Conservation (phyloP, 2,113 vertebrate species). For the Nothocercus julius region DNA sequence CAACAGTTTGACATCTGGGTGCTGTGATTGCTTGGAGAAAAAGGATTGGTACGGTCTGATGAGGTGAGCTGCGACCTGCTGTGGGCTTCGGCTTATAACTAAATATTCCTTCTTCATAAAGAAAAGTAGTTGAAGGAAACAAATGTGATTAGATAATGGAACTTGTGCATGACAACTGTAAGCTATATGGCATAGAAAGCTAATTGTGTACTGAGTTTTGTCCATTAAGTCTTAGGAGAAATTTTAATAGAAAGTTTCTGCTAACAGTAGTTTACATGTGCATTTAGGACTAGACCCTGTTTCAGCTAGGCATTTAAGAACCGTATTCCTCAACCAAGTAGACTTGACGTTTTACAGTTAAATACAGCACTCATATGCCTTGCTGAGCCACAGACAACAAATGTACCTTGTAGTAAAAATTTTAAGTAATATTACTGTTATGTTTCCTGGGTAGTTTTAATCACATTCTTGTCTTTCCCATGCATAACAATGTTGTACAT, state of each 20-base stretch:
- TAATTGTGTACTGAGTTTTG: neutral
- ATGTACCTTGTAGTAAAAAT: neutral
- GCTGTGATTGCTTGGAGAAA: neutral
- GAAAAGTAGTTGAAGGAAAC: neutral
- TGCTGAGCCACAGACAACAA: neutral
- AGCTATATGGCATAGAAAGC: neutral
- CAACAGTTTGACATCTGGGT: slow-evolving; percentile 9
- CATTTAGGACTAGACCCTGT: neutral
- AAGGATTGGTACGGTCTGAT: neutral
- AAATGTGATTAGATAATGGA: neutral
- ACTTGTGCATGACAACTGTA: neutral
- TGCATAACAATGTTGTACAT: neutral
- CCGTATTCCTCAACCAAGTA: neutral
- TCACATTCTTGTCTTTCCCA: neutral
- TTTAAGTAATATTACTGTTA: neutral
- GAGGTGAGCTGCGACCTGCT: neutral
- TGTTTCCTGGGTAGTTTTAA: neutral
- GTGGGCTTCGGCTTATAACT: neutral
- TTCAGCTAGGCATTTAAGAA: neutral
- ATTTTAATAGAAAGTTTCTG: neutral
- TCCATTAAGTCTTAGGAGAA: neutral
- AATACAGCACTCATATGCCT: neutral
- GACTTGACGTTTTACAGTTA: neutral
- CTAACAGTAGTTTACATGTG: neutral
- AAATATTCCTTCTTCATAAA: neutral